Conservation (phyloP, 2,888 invertebrate species). For the Cordilura impudica region DNA sequence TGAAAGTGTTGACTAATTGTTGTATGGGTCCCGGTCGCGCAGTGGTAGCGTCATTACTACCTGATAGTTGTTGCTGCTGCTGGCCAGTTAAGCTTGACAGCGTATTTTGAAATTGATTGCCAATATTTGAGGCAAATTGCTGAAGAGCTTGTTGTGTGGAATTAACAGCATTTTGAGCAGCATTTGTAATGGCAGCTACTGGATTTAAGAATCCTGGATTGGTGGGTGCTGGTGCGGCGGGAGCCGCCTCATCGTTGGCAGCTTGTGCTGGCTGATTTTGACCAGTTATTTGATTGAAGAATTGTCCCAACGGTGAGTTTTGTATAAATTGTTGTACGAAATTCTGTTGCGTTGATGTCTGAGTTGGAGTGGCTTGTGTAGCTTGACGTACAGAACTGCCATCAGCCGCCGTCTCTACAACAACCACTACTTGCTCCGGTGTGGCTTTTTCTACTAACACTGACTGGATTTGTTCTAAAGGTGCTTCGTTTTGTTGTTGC, state of each 20-base stretch:
- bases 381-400: conserved; percentile 69
- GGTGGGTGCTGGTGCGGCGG: conserved; percentile 67
- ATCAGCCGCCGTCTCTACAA: not conserved
- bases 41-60: conserved; percentile 67
- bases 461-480: conserved; percentile 44
- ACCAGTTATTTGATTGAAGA: conserved; percentile 71
- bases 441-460: not conserved
- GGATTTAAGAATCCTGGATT: conserved; percentile 71
- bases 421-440: not conserved
- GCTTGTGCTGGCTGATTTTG: conserved; percentile 47
- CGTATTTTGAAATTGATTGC: conserved; percentile 72
- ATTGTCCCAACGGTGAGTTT: conserved; percentile 73
- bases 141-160: conserved; percentile 72
- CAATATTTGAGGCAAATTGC: conserved; percentile 72
- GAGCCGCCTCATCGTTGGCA: conserved; percentile 61
- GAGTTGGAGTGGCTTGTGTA: conserved; percentile 72
- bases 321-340: conserved; percentile 74
- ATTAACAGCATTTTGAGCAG: conserved; percentile 70
- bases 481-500: conserved; percentile 28
- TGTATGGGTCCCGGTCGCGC: conserved; percentile 74
- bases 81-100: conserved; percentile 70
- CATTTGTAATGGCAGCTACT: conserved; percentile 70
- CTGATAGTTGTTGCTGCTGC: conserved; percentile 62
- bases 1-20: conserved; percentile 71
- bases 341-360: conserved; percentile 69